These are phyloP conservation scores for Bibio marci DNA, from an alignment of 2,888 invertebrate genomes.

Conservation along the genomic window DNA sequence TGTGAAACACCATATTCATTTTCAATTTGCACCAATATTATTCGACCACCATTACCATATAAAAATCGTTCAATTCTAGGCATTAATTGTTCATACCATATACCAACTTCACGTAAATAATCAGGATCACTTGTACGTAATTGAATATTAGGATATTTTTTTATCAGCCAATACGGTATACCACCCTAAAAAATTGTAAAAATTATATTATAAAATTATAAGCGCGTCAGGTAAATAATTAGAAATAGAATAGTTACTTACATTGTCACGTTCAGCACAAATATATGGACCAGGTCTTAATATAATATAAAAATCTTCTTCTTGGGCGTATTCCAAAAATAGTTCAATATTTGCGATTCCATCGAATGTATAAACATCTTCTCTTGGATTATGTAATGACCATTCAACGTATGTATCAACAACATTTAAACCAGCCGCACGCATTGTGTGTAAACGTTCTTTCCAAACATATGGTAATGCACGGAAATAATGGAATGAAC, in stretches of 20 bases:
- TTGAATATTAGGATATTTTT: conserved; percentile 36
- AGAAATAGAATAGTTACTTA: conserved; percentile 14
- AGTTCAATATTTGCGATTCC: conserved; percentile 49
- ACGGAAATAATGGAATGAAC: conserved; percentile 79
- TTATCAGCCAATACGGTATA: conserved; percentile 55
- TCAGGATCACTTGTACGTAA: conserved; percentile 45
- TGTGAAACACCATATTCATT: conserved; percentile 80
- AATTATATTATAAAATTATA: conserved; percentile 3
- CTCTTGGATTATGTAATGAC: conserved; percentile 69
- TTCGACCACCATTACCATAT: conserved; percentile 59
- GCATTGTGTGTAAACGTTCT: conserved; percentile 53
- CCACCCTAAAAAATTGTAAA: conserved; percentile 43
- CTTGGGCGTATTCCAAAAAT: conserved; percentile 55
- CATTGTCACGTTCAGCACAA: conserved; percentile 74
- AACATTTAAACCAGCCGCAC: conserved; percentile 71
- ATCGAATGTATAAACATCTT: conserved; percentile 41
- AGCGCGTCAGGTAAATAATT: background rate
- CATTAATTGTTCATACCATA: conserved; percentile 37
- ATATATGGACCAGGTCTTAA: conserved; percentile 82
- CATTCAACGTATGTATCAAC: conserved; percentile 84
- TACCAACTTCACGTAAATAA: conserved; percentile 33
- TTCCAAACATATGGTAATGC: conserved; percentile 62
- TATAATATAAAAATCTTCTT: conserved; percentile 64
- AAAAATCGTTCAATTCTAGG: conserved; percentile 30
- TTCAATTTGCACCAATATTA: conserved; percentile 60